Evolutionary conservation across 2,888 invertebrate species (phyloP).

Genomic region (Chrysotoxum bicinctum): DNA sequence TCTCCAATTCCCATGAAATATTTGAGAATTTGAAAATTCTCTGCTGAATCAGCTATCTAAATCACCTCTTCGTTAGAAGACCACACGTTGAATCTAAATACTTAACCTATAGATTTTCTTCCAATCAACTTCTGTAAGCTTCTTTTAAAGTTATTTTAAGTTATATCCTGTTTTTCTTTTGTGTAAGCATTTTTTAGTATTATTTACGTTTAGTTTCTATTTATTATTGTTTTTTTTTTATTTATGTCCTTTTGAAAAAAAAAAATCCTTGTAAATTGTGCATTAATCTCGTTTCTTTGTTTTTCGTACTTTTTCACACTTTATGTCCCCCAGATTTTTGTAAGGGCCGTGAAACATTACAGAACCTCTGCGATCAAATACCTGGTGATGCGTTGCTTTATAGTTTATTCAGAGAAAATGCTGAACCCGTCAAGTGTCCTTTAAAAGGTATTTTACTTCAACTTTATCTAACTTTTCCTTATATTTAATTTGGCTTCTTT

Average conservation of each 20-base stretch:
- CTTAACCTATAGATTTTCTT: not conserved
- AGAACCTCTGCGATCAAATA: conserved; percentile 92
- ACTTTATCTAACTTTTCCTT: not conserved
- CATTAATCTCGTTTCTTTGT: conserved; percentile 80
- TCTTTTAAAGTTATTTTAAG: not conserved
- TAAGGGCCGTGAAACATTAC: conserved; percentile 86
- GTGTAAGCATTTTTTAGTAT: not conserved
- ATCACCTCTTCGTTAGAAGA: too few species aligned
- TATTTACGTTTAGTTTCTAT: conserved; percentile 3
- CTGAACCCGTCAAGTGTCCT: conserved; percentile 94
- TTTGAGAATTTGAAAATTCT: too few species aligned
- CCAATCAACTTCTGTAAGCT: not conserved
- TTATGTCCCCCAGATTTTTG: conserved; percentile 82
- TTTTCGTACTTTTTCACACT: conserved; percentile 77
- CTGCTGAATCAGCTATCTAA: too few species aligned
- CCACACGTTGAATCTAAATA: too few species aligned
- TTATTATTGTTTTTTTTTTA: conserved; percentile 16
- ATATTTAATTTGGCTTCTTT: not conserved
- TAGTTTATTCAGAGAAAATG: conserved; percentile 94
- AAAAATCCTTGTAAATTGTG: conserved; percentile 75
- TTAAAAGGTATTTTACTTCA: conserved; percentile 81
- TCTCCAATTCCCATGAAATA: too few species aligned
- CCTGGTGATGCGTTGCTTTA: conserved; percentile 94
- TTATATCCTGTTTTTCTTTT: not conserved
- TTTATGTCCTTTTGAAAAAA: not conserved